Evolutionary conservation across 1,140 invertebrate genomes (phyloP), one percentile per base, ranked within the genome.

Genomic region (Glossosoma conforme): DNA sequence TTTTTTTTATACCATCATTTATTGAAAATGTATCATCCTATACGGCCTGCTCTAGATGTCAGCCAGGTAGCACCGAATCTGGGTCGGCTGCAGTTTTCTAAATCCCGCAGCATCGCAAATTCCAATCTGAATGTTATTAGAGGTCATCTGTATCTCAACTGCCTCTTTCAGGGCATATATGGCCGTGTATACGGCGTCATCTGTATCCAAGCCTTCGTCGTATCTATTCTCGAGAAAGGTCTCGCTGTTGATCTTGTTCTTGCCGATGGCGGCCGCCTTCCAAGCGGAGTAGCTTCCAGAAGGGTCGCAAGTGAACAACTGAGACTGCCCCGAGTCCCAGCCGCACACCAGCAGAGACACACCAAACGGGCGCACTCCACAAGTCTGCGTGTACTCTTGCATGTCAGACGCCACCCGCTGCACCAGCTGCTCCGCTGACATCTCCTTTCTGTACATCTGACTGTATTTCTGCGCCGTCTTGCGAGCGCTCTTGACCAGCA

Each of bases 351-450:
- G 70, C 2, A 99, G 73, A 1, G 96, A 99, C 1, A 99, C 96
- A 2, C 97, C 97, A 74, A 99, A 99, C 0, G 97, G 97, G 62
- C 97, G 81, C 4, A 99, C 97, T 69, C 97, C 97, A 61, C 93
- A 97, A 17, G 94, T 97, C 67, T 99, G 97, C 47, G 97, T 99
- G 63, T 98, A 99, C 69, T 99, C 97, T 75, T 99, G 97, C 97
- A 99, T 99, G 4, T 99, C 87, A 59, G 89, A 88, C 32, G 97
- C 97, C 2, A 99, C 87, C 64, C 91, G 79, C 69, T 98, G 93
- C 25, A 99, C 97, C 3, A 99, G 76, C 66, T 99, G 95, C 1
- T 90, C 84, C 1, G 95, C 97, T 2, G 97, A 95, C 63, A 99
- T 99, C 2, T 91, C 83, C 71, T 98, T 93, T 44, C 88, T 81